These are phyloP conservation scores for Margaritifera margaritifera DNA, from an alignment of 2,888 invertebrate genomes.

Conservation along the genomic window DNA sequence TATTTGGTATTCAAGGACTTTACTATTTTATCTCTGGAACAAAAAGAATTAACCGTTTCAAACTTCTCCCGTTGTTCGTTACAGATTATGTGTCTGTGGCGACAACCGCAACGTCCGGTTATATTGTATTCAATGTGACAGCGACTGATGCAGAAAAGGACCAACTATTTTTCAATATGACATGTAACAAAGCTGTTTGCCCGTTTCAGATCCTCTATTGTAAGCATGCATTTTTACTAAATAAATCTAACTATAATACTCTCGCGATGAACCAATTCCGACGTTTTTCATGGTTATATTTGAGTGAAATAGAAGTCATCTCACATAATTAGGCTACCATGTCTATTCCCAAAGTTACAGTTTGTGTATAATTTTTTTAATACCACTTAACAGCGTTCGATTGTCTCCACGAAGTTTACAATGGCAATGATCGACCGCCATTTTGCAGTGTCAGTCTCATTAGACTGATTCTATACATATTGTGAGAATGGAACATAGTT, in stretches of 20 bases:
- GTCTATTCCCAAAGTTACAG: too few species aligned
- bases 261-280: not conserved
- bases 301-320: not conserved
- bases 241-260: not conserved
- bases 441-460: too few species aligned
- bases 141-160: conserved; percentile 28
- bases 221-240: conserved; percentile 11
- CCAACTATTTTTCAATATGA: conserved; percentile 27
- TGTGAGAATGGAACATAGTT: too few species aligned
- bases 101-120: conserved; percentile 22
- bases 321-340: too few species aligned
- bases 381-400: too few species aligned
- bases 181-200: conserved; percentile 21
- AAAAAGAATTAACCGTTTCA: too few species aligned
- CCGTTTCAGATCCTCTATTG: conserved; percentile 34
- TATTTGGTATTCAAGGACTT: too few species aligned
- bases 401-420: too few species aligned
- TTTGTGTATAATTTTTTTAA: too few species aligned
- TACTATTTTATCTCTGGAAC: too few species aligned
- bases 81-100: conserved; percentile 18
- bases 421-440: too few species aligned
- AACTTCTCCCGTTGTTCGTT: not conserved
- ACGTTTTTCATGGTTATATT: not conserved
- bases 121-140: conserved; percentile 25
- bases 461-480: too few species aligned